Evolutionary conservation across 2,888 invertebrate species (phyloP), one percentile per base, ranked within the genome.

Genomic region (Helleia helle): DNA sequence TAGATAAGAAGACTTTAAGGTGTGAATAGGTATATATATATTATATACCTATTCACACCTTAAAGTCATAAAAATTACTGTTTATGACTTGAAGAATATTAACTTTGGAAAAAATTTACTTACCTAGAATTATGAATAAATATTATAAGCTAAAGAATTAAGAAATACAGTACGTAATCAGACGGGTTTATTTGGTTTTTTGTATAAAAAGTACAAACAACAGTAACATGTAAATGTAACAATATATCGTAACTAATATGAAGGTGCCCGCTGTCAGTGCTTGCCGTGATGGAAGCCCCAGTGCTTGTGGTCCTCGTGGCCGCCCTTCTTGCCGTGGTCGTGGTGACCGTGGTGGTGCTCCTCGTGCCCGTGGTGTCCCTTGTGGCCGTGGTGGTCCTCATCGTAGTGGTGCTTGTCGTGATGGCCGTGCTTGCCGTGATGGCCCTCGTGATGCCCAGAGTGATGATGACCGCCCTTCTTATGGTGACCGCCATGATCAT

Each of bases 401-500:
- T 93, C 92, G 65, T 91, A 88, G 62, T 93, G 93, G 46, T 91
- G 91, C 66, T 94, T 93, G 62, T 93, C 90, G 65, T 91, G 90
- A 61, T 93, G 91, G 7, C 91, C 93, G 58, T 93, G 91, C 62
- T 93, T 90, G 39, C 92, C 93, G 59, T 92, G 89, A 58, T 93
- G 91, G 40, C 90, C 91, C 46, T 91, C 91, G 67, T 93, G 91
- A 60, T 92, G 89, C 2, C 91, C 93, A 50, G 90, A 89, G 61
- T 93, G 91, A 64, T 92, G 91, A 59, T 91, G 90, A 13, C 90
- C 91, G 12, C 93, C 93, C 84, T 94, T 93, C 81, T 93, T 92
- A 76, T 93, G 92, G 51, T 89, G 89, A 14, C 91, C 93, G 45
- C 89, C 90, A 55, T 93, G 90, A 60, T 89, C 87, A 53, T 88